Evolutionary conservation across 2,113 vertebrate species (phyloP).

Genomic region (Trachemys scripta): DNA sequence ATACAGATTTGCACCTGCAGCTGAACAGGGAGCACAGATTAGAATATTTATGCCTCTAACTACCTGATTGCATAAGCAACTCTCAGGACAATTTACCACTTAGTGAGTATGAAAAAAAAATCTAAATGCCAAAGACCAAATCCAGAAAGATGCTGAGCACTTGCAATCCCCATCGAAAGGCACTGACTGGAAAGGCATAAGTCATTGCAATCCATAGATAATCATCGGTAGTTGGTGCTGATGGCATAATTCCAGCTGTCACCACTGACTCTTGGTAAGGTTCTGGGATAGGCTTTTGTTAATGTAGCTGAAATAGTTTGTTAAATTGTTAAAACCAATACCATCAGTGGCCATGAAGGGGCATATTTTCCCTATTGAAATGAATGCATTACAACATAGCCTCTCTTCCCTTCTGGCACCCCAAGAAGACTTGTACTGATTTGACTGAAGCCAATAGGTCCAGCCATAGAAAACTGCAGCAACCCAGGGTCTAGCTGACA

Average conservation of each 20-base stretch:
- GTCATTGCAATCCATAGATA: background rate
- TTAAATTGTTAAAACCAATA: background rate
- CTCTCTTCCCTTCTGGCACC: background rate
- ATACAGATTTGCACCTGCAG: background rate
- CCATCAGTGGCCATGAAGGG: background rate
- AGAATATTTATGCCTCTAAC: background rate
- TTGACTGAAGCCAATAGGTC: background rate
- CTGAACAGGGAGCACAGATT: background rate
- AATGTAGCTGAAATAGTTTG: background rate
- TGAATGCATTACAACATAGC: background rate
- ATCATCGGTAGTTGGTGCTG: fast-evolving
- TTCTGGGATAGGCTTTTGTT: background rate
- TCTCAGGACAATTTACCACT: background rate
- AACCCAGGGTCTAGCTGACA: background rate
- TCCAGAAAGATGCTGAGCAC: background rate
- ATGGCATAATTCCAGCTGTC: background rate
- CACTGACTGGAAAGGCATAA: background rate
- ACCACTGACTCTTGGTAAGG: fast-evolving
- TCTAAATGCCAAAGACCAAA: fast-evolving
- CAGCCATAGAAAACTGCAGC: background rate
- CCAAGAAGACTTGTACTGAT: background rate
- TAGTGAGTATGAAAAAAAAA: background rate
- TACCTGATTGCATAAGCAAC: background rate
- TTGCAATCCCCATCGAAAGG: fast-evolving
- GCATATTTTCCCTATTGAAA: background rate